These are phyloP conservation scores for Hyles euphorbiae DNA, from an alignment of 1,140 invertebrate species.

Conservation along the genomic window DNA sequence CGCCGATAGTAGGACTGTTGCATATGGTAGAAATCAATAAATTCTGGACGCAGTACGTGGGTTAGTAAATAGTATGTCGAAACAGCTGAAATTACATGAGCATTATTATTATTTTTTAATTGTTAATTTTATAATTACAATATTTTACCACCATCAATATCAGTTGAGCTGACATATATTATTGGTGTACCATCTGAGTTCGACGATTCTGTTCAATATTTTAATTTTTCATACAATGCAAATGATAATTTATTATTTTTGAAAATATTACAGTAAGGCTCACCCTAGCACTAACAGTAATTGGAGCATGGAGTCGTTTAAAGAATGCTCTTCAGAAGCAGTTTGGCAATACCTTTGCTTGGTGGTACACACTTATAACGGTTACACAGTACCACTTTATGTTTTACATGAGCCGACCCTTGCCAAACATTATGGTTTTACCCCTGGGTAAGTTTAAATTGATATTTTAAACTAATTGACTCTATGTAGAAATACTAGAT, in stretches of 20 bases:
- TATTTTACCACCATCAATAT: too few relatives aligned
- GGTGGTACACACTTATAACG: slow-evolving; percentile 91
- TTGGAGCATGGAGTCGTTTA: slow-evolving; percentile 84
- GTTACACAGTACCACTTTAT: slow-evolving; percentile 98
- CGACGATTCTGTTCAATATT: too few relatives aligned
- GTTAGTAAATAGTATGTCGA: slow-evolving; percentile 77
- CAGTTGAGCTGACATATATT: too few relatives aligned
- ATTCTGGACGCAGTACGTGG: slow-evolving; percentile 93
- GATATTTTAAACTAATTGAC: neutral
- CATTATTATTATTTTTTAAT: too few relatives aligned
- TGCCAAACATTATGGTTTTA: slow-evolving; percentile 97
- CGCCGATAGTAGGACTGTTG: slow-evolving; percentile 83
- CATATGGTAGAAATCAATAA: slow-evolving; percentile 86
- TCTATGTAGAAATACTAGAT: slow-evolving; percentile 2
- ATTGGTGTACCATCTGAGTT: too few relatives aligned
- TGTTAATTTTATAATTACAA: too few relatives aligned
- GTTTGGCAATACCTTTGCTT: slow-evolving; percentile 86
- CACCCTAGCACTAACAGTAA: slow-evolving; percentile 84
- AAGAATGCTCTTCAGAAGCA: slow-evolving; percentile 81
- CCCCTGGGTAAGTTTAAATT: slow-evolving; percentile 85
- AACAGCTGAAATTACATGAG: neutral
- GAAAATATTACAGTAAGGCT: slow-evolving; percentile 83
- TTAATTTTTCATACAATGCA: too few relatives aligned
- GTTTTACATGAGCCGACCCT: slow-evolving; percentile 94
- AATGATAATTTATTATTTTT: too few relatives aligned